phyloP scores from a whole-genome alignment of 2,113 vertebrate species.

The Dunckerocampus dactyliophorus region DNA sequence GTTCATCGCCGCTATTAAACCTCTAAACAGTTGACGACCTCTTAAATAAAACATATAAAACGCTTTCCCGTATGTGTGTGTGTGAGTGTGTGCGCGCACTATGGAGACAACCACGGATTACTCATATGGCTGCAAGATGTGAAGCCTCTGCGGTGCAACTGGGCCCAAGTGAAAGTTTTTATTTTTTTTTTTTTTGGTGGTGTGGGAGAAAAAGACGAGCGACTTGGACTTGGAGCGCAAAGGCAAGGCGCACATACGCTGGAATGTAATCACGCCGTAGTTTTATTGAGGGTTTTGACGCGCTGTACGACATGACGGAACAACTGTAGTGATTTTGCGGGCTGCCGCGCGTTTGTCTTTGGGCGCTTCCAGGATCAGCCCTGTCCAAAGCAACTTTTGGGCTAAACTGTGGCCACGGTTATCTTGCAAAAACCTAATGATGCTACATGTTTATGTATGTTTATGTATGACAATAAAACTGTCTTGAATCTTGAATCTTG shows the following conservation, averaged over 20 bases:
- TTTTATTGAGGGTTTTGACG: slow-evolving; percentile 70
- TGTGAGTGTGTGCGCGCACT: slow-evolving; percentile 22
- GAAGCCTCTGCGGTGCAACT: slow-evolving; percentile 63
- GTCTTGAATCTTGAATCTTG: too few species aligned
- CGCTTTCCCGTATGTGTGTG: slow-evolving; percentile 35
- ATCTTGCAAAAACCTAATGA: not conserved
- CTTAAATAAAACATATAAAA: slow-evolving; percentile 69
- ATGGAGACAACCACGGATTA: slow-evolving; percentile 48
- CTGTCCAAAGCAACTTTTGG: slow-evolving; percentile 3
- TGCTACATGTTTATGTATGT: too few species aligned
- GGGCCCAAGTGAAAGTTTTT: slow-evolving; percentile 60
- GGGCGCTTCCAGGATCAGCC: slow-evolving; percentile 37
- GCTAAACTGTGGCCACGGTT: not conserved
- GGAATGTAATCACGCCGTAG: slow-evolving; percentile 60
- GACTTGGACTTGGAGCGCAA: slow-evolving; percentile 47
- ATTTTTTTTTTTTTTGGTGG: slow-evolving; percentile 26
- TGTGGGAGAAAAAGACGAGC: slow-evolving; percentile 33
- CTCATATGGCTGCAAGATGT: slow-evolving; percentile 74
- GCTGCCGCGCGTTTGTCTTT: slow-evolving; percentile 59
- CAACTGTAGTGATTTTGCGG: slow-evolving; percentile 68
- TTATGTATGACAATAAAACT: too few species aligned
- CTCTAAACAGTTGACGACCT: slow-evolving; percentile 66
- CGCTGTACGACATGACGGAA: slow-evolving; percentile 64
- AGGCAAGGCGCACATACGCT: slow-evolving; percentile 56
- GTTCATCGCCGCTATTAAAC: slow-evolving; percentile 65